Evolutionary conservation across 2,888 invertebrate species (phyloP).

Genomic region (Caenorhabditis zanzibari): DNA sequence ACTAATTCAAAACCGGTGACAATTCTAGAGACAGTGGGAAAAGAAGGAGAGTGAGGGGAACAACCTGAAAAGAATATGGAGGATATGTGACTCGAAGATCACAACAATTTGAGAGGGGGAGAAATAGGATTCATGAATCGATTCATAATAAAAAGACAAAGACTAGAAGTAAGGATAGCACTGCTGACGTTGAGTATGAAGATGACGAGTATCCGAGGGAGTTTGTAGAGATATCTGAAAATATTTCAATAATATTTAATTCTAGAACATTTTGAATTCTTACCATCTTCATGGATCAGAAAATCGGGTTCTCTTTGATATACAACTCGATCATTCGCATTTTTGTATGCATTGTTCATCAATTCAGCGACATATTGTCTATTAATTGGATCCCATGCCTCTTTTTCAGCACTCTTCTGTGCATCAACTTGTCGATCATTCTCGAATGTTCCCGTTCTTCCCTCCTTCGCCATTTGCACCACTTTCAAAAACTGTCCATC

Average conservation of each 20-base stretch:
- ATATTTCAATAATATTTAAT: neutral
- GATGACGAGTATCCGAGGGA: conserved; percentile 63
- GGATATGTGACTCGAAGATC: conserved; percentile 47
- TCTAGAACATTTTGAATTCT: conserved; percentile 2
- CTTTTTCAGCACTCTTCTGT: conserved; percentile 30
- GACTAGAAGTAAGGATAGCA: neutral
- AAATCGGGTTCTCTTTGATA: conserved; percentile 63
- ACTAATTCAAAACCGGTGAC: conserved; percentile 44
- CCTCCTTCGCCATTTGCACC: conserved; percentile 60
- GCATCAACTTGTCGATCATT: conserved; percentile 22
- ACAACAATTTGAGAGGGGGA: neutral
- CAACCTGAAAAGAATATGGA: conserved; percentile 38
- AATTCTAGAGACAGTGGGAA: conserved; percentile 16
- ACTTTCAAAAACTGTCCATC: conserved; percentile 57
- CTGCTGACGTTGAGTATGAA: neutral
- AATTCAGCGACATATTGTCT: conserved; percentile 55
- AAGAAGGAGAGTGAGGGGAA: conserved; percentile 6
- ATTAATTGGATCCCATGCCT: conserved; percentile 45
- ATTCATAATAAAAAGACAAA: neutral
- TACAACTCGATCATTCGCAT: conserved; percentile 32
- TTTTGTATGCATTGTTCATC: conserved; percentile 45
- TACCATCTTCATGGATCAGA: conserved; percentile 61
- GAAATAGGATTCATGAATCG: neutral
- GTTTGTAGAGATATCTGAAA: conserved; percentile 53
- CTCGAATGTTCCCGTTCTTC: conserved; percentile 62